Evolutionary conservation across 2,113 vertebrate genomes (phyloP).

Genomic region (Cyanocitta stelleri): DNA sequence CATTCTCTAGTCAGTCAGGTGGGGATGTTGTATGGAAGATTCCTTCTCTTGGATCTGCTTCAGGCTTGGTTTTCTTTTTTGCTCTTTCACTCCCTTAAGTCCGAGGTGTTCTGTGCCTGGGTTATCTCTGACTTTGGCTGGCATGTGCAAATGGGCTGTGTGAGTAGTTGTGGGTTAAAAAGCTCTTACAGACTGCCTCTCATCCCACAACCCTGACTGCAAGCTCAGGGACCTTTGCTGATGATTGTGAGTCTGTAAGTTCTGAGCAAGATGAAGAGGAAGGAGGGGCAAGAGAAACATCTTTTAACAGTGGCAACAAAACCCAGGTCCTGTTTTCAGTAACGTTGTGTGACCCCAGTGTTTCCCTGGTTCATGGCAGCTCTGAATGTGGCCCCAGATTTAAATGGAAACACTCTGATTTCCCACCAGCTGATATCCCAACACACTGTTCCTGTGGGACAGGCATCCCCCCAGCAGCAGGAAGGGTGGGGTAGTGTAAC

Average conservation of each 20-base stretch:
- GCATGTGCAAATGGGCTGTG: background rate
- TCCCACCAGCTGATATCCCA: background rate
- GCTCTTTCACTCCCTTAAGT: background rate
- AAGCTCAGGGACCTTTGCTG: background rate
- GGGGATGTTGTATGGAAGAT: background rate
- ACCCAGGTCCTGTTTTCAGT: background rate
- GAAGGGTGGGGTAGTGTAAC: background rate
- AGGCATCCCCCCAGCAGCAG: background rate
- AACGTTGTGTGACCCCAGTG: accelerated
- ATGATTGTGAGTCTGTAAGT: accelerated
- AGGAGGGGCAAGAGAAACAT: background rate
- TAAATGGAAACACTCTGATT: background rate
- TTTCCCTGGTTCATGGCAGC: background rate
- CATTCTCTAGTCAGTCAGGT: background rate
- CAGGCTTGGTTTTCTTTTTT: background rate
- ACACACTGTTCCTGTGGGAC: accelerated
- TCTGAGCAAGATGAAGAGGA: background rate
- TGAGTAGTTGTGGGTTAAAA: background rate
- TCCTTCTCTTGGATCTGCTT: background rate
- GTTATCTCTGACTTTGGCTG: background rate
- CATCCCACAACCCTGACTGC: background rate
- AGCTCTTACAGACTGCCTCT: background rate
- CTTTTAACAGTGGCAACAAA: background rate
- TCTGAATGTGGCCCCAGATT: background rate
- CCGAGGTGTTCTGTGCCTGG: background rate